Evolutionary conservation across 2,797 vertebrate genomes (phyloP).

Genomic region (Hydrocynus forskahlii): DNA sequence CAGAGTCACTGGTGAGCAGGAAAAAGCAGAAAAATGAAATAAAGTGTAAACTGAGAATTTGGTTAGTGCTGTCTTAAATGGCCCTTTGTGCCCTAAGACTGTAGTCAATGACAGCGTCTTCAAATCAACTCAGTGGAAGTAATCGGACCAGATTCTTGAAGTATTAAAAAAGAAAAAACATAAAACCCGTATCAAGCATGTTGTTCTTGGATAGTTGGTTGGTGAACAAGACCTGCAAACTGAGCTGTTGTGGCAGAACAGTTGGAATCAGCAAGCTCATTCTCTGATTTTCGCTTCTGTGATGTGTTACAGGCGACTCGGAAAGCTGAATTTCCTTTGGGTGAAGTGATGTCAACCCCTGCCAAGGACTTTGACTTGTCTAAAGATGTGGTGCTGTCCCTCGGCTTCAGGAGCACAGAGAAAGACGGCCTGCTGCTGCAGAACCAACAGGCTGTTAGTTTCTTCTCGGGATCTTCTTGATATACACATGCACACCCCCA

Average conservation of each 20-base stretch:
- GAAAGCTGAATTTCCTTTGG: slow-evolving; percentile 70
- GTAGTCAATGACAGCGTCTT: too few species aligned
- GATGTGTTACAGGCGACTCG: slow-evolving; percentile 62
- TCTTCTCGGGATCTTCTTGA: background rate
- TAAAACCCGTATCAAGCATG: too few species aligned
- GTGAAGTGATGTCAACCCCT: slow-evolving; percentile 59
- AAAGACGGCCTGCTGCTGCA: slow-evolving; percentile 72
- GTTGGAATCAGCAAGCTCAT: background rate
- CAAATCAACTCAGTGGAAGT: background rate
- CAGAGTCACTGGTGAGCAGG: slow-evolving; percentile 82
- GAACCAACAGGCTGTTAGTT: slow-evolving; percentile 68
- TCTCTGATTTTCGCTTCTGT: background rate
- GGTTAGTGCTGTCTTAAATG: too few species aligned
- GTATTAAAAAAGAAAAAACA: too few species aligned
- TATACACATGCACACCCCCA: background rate
- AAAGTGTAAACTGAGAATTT: too few species aligned
- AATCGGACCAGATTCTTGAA: too few species aligned
- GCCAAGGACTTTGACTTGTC: slow-evolving; percentile 60
- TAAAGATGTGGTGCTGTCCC: slow-evolving; percentile 60
- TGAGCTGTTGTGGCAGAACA: background rate
- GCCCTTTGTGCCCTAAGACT: too few species aligned
- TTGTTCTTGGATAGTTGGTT: too few species aligned
- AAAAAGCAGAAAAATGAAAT: background rate
- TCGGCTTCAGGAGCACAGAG: slow-evolving; percentile 80
- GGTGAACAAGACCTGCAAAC: too few species aligned